Percentiles rank a stretch among this genome's conserved stretches.
Evolutionary conservation across 2,888 invertebrate genomes (phyloP).

Genomic region (Uloborus plumipes): DNA sequence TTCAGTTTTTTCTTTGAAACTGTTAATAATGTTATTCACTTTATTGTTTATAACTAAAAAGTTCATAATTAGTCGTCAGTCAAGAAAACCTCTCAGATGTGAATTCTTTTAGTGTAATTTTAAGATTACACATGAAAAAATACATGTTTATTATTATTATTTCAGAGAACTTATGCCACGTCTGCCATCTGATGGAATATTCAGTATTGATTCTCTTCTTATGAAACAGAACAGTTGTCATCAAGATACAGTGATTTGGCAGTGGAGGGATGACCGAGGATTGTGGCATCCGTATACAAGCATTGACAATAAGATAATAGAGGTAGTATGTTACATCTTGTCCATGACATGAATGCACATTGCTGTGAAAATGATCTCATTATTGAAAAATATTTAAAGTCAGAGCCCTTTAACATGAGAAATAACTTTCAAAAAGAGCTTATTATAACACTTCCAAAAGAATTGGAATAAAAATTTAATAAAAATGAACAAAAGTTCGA

Average conservation of each 20-base stretch:
- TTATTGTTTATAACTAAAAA: too few relatives aligned
- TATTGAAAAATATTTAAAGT: too few relatives aligned
- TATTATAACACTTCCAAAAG: neutral
- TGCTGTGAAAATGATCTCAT: too few relatives aligned
- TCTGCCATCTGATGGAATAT: constrained; percentile 94
- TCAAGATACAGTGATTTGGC: constrained; percentile 90
- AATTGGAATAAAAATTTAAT: constrained; percentile 1
- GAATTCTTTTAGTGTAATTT: too few relatives aligned
- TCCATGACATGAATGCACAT: too few relatives aligned
- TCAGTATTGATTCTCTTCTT: constrained; percentile 90
- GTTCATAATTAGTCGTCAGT: too few relatives aligned
- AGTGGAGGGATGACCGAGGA: constrained; percentile 96
- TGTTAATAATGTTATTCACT: too few relatives aligned
- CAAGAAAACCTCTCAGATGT: too few relatives aligned
- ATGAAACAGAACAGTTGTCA: constrained; percentile 73
- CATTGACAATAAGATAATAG: constrained; percentile 93
- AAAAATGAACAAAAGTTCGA: neutral
- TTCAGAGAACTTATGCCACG: constrained; percentile 91
- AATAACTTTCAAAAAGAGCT: neutral
- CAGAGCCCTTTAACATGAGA: too few relatives aligned
- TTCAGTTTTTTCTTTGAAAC: too few relatives aligned
- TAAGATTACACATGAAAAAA: neutral
- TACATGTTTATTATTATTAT: constrained; percentile 18
- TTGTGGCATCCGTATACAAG: constrained; percentile 91
- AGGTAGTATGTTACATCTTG: constrained; percentile 79